These are phyloP conservation scores for Limnephilus auricula DNA, from an alignment of 2,888 invertebrate species.

Conservation along the genomic window DNA sequence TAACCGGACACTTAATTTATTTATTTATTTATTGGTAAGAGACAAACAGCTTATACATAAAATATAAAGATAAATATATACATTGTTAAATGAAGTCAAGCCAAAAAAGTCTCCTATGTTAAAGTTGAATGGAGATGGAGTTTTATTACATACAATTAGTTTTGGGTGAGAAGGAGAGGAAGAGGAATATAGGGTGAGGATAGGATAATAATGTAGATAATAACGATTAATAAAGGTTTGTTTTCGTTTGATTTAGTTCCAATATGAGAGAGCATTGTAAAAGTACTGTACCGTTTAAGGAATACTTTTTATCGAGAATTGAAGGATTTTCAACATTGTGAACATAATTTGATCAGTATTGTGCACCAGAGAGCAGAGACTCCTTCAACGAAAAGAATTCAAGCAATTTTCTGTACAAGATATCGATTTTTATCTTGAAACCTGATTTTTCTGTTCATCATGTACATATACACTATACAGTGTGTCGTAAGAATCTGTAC, in stretches of 20 bases:
- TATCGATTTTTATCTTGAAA: neutral
- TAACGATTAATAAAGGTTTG: neutral
- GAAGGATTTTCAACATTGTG: neutral
- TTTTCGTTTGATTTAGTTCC: neutral
- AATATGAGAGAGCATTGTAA: neutral
- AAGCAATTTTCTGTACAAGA: neutral
- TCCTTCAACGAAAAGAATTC: neutral
- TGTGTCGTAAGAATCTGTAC: neutral
- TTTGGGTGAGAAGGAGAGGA: too few relatives aligned
- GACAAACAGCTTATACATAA: too few relatives aligned
- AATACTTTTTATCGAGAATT: neutral
- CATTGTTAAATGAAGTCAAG: too few relatives aligned
- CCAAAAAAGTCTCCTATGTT: too few relatives aligned
- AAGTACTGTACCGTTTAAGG: neutral
- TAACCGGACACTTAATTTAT: too few relatives aligned
- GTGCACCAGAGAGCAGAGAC: neutral
- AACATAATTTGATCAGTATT: neutral
- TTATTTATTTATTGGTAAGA: too few relatives aligned
- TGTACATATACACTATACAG: neutral
- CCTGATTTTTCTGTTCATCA: neutral
- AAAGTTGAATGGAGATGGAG: too few relatives aligned
- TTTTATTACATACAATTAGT: too few relatives aligned
- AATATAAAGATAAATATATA: too few relatives aligned
- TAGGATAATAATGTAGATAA: too few relatives aligned
- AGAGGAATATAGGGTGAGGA: too few relatives aligned